Evolutionary conservation across 1,140 invertebrate genomes (phyloP).

Genomic region (Hylaeus volcanicus): DNA sequence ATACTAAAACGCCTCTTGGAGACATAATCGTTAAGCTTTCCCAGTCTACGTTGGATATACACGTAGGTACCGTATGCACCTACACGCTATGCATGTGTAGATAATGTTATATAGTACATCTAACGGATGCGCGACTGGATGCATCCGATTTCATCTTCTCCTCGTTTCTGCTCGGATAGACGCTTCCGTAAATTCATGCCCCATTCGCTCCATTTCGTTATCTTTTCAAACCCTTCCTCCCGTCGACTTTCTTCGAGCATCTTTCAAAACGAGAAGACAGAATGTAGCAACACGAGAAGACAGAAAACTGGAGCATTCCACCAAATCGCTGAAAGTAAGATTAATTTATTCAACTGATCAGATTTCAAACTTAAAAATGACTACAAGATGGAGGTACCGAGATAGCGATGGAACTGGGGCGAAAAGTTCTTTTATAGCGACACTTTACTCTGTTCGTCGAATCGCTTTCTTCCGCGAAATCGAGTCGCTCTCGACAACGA

Average conservation of each 20-base stretch:
- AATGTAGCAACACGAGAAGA: not conserved
- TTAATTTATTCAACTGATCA: too few species aligned
- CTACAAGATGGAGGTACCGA: too few species aligned
- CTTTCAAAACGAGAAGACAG: not conserved
- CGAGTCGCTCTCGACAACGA: too few species aligned
- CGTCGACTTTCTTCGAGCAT: not conserved
- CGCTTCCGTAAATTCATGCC: constrained; percentile 38
- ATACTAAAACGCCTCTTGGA: not conserved
- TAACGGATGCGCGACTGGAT: constrained; percentile 23
- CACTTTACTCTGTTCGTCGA: too few species aligned
- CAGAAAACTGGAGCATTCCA: not conserved
- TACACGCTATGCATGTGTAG: not conserved
- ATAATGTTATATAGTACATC: not conserved
- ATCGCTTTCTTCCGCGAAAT: too few species aligned
- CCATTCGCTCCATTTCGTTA: constrained; percentile 45
- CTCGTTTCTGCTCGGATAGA: constrained; percentile 37
- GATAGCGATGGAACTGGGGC: not conserved
- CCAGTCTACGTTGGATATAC: too few species aligned
- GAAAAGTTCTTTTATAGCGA: too few species aligned
- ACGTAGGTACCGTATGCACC: too few species aligned
- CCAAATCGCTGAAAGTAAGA: not conserved
- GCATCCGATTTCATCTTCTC: constrained; percentile 42
- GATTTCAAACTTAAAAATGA: too few species aligned
- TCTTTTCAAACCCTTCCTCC: constrained; percentile 13
- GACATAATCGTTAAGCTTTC: too few species aligned